phyloP scores from a whole-genome alignment of 2,113 vertebrate genomes.

The Gallinago paraguaiae region DNA sequence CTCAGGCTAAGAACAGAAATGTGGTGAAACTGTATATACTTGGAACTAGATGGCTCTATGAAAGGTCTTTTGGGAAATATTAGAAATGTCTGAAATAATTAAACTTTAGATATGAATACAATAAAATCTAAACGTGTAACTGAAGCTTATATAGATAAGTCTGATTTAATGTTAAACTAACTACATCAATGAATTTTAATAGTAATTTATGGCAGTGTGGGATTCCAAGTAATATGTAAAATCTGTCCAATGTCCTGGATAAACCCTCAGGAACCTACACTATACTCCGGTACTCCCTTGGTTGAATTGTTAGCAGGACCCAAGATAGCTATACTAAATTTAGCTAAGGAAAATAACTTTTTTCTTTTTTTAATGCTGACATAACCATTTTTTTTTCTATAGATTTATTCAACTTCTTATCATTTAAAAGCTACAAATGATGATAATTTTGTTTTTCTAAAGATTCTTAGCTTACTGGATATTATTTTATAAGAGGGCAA shows the following conservation, averaged over 20 bases:
- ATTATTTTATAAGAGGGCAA: background rate
- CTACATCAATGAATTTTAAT: background rate
- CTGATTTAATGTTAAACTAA: background rate
- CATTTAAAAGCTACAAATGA: background rate
- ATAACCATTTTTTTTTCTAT: background rate
- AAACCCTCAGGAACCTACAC: background rate
- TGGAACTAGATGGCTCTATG: background rate
- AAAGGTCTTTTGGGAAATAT: background rate
- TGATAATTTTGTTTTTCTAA: background rate
- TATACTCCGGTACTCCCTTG: background rate
- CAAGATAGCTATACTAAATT: background rate
- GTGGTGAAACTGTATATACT: accelerated
- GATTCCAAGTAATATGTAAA: background rate
- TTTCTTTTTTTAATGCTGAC: background rate
- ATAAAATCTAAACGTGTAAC: background rate
- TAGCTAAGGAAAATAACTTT: background rate
- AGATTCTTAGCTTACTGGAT: background rate
- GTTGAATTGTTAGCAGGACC: background rate
- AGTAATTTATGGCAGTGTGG: background rate
- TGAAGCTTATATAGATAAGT: background rate
- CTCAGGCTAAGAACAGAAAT: background rate
- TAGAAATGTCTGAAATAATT: background rate
- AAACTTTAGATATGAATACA: background rate
- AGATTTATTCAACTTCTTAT: background rate
- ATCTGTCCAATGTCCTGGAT: background rate